Percentiles rank a stretch among this genome's conserved stretches.
Conservation (phyloP, 1,140 invertebrate species). For the Bombus waltoni region DNA sequence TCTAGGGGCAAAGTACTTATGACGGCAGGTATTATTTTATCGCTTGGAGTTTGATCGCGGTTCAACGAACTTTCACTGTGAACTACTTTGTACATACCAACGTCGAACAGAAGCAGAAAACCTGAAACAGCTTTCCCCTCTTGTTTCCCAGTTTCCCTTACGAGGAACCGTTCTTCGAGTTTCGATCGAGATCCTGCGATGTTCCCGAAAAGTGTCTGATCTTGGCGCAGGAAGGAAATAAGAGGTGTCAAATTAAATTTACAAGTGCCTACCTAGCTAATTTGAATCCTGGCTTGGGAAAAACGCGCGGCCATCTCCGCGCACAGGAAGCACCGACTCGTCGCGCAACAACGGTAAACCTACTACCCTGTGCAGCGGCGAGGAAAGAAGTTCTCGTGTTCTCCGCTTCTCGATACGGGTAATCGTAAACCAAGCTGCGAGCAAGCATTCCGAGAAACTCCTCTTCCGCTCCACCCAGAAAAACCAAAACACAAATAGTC, state of each 20-base stretch:
- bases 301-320: not conserved
- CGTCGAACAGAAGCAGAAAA: not conserved
- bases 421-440: slow-evolving; percentile 67
- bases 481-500: slow-evolving; percentile 83
- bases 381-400: slow-evolving; percentile 41
- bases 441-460: slow-evolving; percentile 14
- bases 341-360: slow-evolving; percentile 61
- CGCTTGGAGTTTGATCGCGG: no score
- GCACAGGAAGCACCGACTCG: slow-evolving; percentile 61
- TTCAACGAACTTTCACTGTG: not conserved
- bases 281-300: not conserved
- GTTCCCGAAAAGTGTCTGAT: no score
- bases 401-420: slow-evolving; percentile 64
- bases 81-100: not conserved
- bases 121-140: not conserved
- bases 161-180: not conserved
- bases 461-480: slow-evolving; percentile 78
- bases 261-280: not conserved
- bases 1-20: not conserved
- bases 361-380: not conserved
- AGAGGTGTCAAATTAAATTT: not conserved
- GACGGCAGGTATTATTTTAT: no score
- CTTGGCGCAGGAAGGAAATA: no score
- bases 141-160: not conserved
- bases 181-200: no score